Base-by-base conservation (phyloP, 1,140 invertebrate genomes). In the Heterodera schachtii region DNA sequence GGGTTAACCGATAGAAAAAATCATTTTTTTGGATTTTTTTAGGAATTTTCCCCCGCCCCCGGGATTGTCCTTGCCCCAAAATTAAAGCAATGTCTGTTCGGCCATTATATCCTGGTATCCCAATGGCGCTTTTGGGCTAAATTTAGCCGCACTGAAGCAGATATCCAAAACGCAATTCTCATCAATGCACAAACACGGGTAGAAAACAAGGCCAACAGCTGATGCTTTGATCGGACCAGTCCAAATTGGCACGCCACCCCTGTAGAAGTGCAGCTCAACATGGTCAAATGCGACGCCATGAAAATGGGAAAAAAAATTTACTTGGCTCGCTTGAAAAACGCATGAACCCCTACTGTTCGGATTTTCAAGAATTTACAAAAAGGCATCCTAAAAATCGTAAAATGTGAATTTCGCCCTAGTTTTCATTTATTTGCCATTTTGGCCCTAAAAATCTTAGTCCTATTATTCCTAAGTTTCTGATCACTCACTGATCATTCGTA, bases 31-130 rank as follows among this genome's bases (percentile, higher is more conserved):
- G 31, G 0, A 0, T 31, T 31, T 31, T 31, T 31, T 31, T 31
- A 31, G 1, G 31, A 31, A 31, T 31, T 31, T 31, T 31, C 31
- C 31, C 31, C 31, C 31, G 31, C 31, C 31, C 31, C 31, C 31
- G 31, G 31, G 31, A 31, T 31, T 1, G 31, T 31, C 31, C 31
- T 31, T 31, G 31, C 31, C 31, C 31, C 31, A 31, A 31, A 60
- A 19, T 93, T 95, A 98, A 81, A 98, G 93, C 43, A 98, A 92
- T 4, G 96, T 96, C 90, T 99, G 95, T 91, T 99, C 97, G 75
- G 98, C 92, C 94, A 99, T 95, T 82, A 99, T 98, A 91, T 94
- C 94, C 83, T 97, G 95, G 90, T 95, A 98, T 49, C 97, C 97
- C 67, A 92, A 91, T 0, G 97, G 96, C 67, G 94, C 94, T 4